Evolutionary conservation across 2,113 vertebrate species (phyloP).

Genomic region (Oreochromis spilurus): DNA sequence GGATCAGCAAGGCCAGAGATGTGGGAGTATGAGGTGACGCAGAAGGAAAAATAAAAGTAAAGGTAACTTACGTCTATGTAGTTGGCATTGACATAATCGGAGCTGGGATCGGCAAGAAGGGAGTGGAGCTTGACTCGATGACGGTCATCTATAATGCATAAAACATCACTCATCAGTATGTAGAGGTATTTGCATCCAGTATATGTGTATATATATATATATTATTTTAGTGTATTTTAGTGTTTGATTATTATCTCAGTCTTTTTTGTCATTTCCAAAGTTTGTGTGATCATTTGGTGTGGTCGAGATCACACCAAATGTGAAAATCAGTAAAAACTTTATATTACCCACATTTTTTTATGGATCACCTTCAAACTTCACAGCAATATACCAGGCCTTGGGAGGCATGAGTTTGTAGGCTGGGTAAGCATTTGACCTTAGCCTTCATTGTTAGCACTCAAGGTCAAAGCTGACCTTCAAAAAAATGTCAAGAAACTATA

Average conservation of each 20-base stretch:
- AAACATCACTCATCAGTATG: not conserved
- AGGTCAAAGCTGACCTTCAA: not conserved
- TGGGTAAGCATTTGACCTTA: not conserved
- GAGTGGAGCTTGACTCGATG: conserved; percentile 92
- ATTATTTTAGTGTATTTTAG: not conserved
- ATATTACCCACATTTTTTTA: not conserved
- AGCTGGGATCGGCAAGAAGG: conserved; percentile 85
- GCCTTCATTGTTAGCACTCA: not conserved
- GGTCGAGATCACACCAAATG: not conserved
- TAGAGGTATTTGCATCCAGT: not conserved
- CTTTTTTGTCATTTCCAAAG: not conserved
- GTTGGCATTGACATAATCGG: conserved; percentile 91
- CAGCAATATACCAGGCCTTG: not conserved
- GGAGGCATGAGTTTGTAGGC: not conserved
- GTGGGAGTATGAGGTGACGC: not conserved
- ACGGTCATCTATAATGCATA: conserved; percentile 79
- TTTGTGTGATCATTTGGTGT: not conserved
- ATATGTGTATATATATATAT: not conserved
- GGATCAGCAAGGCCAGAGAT: not conserved
- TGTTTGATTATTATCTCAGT: not conserved
- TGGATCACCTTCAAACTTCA: not conserved
- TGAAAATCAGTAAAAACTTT: not conserved
- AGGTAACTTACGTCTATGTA: conserved; percentile 89
- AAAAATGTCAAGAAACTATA: not conserved
- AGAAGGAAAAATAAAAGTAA: not conserved